These are phyloP conservation scores for Drosophila sucinea DNA, from an alignment of 1,140 invertebrate species.

Conservation along the genomic window DNA sequence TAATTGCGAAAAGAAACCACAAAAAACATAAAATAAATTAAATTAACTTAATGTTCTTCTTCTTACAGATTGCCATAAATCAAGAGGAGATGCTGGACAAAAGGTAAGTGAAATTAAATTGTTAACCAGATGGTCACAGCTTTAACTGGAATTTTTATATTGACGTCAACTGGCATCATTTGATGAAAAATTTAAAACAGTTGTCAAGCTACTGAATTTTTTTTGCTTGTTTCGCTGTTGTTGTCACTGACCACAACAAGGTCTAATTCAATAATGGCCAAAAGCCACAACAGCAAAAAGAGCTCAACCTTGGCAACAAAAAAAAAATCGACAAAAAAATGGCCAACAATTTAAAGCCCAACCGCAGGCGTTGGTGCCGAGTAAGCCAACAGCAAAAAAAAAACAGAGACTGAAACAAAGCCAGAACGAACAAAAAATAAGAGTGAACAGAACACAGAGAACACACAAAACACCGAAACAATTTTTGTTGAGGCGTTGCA, in stretches of 20 bases:
- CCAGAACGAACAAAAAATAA: slow-evolving; percentile 47
- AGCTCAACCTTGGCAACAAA: neutral
- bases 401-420: slow-evolving; percentile 15
- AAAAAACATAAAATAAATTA: slow-evolving; percentile 31
- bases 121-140: slow-evolving; percentile 38
- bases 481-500: slow-evolving; percentile 77
- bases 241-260: slow-evolving; percentile 33
- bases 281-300: slow-evolving; percentile 28
- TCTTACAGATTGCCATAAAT: slow-evolving; percentile 45
- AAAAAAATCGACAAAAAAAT: slow-evolving; percentile 43
- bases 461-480: slow-evolving; percentile 37
- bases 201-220: neutral
- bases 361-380: slow-evolving; percentile 59
- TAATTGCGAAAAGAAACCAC: slow-evolving; percentile 45
- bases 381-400: slow-evolving; percentile 25
- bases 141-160: neutral
- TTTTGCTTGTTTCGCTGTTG: neutral
- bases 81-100: slow-evolving; percentile 1
- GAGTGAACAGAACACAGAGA: slow-evolving; percentile 27
- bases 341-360: slow-evolving; percentile 73
- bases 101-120: slow-evolving; percentile 34
- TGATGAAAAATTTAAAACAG: neutral
- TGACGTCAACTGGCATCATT: neutral
- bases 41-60: slow-evolving; percentile 54
- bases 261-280: slow-evolving; percentile 69